Base-by-base conservation (phyloP, 2,113 vertebrate genomes). In the Podiceps cristatus region DNA sequence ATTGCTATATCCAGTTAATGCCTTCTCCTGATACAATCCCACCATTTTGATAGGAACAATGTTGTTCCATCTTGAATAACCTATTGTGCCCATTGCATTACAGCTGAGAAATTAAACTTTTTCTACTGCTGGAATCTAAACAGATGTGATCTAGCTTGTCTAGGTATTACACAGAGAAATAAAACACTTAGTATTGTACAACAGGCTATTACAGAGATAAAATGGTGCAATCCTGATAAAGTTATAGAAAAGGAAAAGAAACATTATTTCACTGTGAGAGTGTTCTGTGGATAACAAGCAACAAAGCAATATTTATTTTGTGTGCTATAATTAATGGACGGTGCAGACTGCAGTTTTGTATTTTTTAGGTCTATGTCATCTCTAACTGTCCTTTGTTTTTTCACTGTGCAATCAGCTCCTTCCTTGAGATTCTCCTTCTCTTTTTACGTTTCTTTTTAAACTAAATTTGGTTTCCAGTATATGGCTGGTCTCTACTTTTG, bases 121-220 rank as follows among this genome's bases (percentile, higher is more conserved):
- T 95, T 78, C 88, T 88, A 42, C 67, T 80, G 33, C 52, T 86
- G 63, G 89, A 96, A 97, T 96, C 88, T 87, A 91, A 97, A 96
- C 91, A 96, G 83, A 98, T 96, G 86, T 56, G 96, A 96, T 97
- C 97, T 80, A 88, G 88, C 72, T 93, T 96, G 86, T 86, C 86
- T 72, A 72, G 49, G 69, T 88, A 92, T 79, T 96, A 88, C 31
- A n/a, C 37, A 85, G 33, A 73, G 88, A 96, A 94, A 93, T 91
- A 96, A 96, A 95, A 90, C 92, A 94, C 56, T 79, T 66, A 56
- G 52, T 94, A 95, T 53, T 56, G 87, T 93, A 90, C 68, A 85
- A 79, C 33, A 97, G 59, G 42, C 81, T 59, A 58, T 86, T 93
- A 96, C 77, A 86, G 81, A 96, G 92, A 97, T 87, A 96, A 97